Evolutionary conservation across 2,888 invertebrate species (phyloP), one percentile per base, ranked within the genome.

Genomic region (Rhyacophila evoluta): DNA sequence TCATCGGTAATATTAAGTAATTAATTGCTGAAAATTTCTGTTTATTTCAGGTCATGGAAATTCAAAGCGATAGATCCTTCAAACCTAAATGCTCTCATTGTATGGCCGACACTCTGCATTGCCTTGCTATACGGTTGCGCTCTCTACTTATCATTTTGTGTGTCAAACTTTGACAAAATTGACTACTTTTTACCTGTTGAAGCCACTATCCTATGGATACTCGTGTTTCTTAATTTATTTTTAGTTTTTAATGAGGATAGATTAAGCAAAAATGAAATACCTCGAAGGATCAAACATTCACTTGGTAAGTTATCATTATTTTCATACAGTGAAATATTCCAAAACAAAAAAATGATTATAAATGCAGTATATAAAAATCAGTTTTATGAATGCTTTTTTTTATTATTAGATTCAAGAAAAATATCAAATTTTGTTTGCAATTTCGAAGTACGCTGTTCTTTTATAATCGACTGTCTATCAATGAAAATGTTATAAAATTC

Each of bases 201-300:
- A 84, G 89, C 89, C 75, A 83, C 88, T 27, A 87, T 89, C 81
- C 84, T 90, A 73, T 87, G 89, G 84, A 83, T 87, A 12, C 87
- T 89, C 84, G 84, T 89, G 79, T 83, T 88, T 41, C 84, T 88
- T 74, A 90, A 90, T 83, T 88, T 89, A 82, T 81, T 87, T 72
- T 85, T 90, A 82, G 88, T 89, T 39, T 87, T 87, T 78, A 89
- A 89, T 84, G 90, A 90, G 84, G 88, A 89, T 83, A 88, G 88
- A 83, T 85, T 88, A 82, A 87, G 88, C 78, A 86, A 86, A 83
- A 88, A 90, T 84, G 92, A 92, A 87, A 89, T 92, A 84, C 89
- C 91, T 79, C 88, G 88, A 84, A 87, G 90, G 85, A 87, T 89
- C 74, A 85, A 84, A 41, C 88, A 89, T 85, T 89, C 89, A 41